These are phyloP conservation scores for Myopa testacea DNA, from an alignment of 2,888 invertebrate genomes.

Conservation along the genomic window DNA sequence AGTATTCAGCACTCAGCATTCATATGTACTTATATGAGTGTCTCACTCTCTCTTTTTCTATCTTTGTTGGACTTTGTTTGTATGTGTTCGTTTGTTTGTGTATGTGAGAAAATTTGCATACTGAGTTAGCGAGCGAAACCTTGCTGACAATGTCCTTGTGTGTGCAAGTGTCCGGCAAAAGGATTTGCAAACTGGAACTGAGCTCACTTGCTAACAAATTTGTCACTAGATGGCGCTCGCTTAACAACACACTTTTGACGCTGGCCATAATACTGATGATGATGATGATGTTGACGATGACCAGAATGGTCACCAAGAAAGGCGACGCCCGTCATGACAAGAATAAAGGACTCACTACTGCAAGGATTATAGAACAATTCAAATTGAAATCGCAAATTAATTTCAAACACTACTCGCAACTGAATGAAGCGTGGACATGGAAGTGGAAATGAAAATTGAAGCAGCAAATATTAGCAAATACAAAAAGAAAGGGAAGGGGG, in stretches of 20 bases:
- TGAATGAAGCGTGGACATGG: conserved; percentile 6
- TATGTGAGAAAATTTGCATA: conserved; percentile 23
- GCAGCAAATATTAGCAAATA: not conserved
- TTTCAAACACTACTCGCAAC: not conserved
- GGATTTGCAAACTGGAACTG: conserved; percentile 5
- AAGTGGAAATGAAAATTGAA: not conserved
- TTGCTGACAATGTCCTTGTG: conserved; percentile 21
- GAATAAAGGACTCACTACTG: conserved; percentile 3
- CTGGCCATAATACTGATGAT: not conserved
- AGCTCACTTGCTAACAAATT: conserved; percentile 2
- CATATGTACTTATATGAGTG: not conserved
- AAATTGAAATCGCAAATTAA: conserved; percentile 23
- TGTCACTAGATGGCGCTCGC: not conserved
- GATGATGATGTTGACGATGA: conserved; percentile 6
- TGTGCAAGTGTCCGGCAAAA: not conserved
- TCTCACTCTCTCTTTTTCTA: not conserved
- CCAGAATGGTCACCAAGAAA: not conserved
- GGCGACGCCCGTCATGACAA: not conserved
- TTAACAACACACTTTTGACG: conserved; percentile 8
- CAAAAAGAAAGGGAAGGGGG: not conserved
- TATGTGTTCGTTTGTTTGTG: not conserved
- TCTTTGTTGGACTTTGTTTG: not conserved
- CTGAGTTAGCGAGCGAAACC: not conserved
- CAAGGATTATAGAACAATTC: conserved; percentile 7
- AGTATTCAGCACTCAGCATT: conserved; percentile 8